phyloP scores from a whole-genome alignment of 1,140 invertebrate genomes.

The Thrips palmi region DNA sequence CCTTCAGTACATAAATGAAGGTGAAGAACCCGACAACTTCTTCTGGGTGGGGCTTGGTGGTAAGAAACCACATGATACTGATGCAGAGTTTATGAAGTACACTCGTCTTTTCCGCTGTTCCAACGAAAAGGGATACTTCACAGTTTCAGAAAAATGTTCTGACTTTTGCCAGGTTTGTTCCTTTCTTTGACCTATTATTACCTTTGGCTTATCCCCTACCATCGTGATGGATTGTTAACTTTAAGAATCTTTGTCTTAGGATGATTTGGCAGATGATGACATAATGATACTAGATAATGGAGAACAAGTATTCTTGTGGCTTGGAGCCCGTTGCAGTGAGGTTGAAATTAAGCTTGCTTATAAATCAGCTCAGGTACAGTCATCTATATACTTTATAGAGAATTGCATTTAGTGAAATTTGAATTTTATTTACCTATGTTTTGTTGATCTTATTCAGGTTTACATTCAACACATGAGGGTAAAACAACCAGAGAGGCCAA shows the following conservation, averaged over 20 bases:
- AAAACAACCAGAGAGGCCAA: constrained; percentile 78
- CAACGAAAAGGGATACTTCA: constrained; percentile 98
- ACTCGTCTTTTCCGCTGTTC: constrained; percentile 94
- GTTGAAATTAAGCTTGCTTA: constrained; percentile 98
- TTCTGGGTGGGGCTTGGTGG: constrained; percentile 94
- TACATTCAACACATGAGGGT: constrained; percentile 95
- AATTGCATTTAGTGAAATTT: neutral
- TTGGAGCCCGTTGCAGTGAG: constrained; percentile 89
- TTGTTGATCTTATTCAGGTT: constrained; percentile 37
- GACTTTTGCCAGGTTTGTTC: constrained; percentile 90
- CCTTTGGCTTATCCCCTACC: constrained; percentile 11
- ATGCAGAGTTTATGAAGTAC: constrained; percentile 86
- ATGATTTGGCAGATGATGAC: constrained; percentile 97
- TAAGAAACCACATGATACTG: constrained; percentile 76
- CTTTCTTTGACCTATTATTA: neutral
- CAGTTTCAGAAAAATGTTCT: constrained; percentile 96
- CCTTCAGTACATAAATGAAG: constrained; percentile 77
- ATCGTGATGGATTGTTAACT: too few species aligned
- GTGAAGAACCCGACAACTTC: constrained; percentile 97
- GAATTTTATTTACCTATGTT: constrained; percentile 5
- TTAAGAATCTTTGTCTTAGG: constrained; percentile 31
- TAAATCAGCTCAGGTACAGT: constrained; percentile 84
- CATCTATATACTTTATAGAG: neutral
- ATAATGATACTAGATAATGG: constrained; percentile 99
- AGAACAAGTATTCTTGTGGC: constrained; percentile 94